These are phyloP conservation scores for Trematomus loennbergii DNA, from an alignment of 2,113 vertebrate genomes.

Conservation along the genomic window DNA sequence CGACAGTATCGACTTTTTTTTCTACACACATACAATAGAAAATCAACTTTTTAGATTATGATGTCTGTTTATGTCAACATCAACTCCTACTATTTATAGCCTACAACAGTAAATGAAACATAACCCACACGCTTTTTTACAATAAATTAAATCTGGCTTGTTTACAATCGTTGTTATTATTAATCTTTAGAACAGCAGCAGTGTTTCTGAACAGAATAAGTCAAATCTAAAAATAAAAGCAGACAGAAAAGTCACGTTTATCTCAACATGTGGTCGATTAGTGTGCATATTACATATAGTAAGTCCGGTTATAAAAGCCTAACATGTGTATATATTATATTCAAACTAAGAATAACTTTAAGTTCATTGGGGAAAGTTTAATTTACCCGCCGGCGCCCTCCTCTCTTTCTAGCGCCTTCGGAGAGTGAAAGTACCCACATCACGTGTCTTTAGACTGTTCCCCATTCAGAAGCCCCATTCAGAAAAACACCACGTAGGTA, in stretches of 20 bases:
- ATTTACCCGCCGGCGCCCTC: not conserved
- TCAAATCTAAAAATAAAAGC: not conserved
- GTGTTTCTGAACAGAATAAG: not conserved
- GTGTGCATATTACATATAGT: not conserved
- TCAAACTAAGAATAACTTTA: not conserved
- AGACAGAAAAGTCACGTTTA: not conserved
- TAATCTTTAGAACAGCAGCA: not conserved
- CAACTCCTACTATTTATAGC: not conserved
- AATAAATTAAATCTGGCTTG: not conserved
- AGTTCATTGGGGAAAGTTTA: too few relatives aligned
- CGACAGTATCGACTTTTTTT: not conserved
- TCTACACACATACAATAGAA: not conserved
- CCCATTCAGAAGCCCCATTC: not conserved
- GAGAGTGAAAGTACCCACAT: too few relatives aligned
- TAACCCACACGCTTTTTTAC: not conserved
- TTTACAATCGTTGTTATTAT: not conserved
- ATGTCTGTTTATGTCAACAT: not conserved
- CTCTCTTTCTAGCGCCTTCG: not conserved
- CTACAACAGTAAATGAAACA: not conserved
- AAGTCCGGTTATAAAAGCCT: not conserved
- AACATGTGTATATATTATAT: too few relatives aligned
- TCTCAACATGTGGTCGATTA: not conserved
- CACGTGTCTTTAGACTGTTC: not conserved
- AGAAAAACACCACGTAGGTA: not conserved
- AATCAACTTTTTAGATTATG: not conserved